Conservation (phyloP, 2,888 invertebrate genomes). For the Rugalucina vietnamica region DNA sequence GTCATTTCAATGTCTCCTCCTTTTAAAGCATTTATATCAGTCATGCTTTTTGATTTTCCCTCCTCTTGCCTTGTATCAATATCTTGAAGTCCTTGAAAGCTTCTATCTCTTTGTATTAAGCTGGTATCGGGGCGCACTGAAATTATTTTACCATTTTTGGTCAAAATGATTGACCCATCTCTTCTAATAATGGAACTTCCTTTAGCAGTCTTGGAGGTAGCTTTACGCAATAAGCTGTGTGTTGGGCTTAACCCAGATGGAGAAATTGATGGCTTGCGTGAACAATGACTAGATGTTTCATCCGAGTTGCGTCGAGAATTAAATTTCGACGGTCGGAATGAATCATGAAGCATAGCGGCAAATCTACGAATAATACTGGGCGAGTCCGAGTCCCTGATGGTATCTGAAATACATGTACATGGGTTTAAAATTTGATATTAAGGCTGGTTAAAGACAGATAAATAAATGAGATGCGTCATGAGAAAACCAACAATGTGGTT, state of each 20-base stretch:
- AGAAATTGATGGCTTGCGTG: constrained; percentile 23
- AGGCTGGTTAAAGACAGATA: too few relatives aligned
- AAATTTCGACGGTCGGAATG: constrained; percentile 44
- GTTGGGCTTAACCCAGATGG: constrained; percentile 32
- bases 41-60: constrained; percentile 50
- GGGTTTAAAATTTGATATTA: too few relatives aligned
- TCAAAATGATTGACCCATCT: constrained; percentile 75
- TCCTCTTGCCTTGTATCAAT: constrained; percentile 16
- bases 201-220: constrained; percentile 68
- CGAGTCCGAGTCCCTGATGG: constrained; percentile 55
- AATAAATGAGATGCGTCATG: too few relatives aligned
- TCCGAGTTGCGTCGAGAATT: constrained; percentile 50
- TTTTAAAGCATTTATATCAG: constrained; percentile 40
- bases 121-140: constrained; percentile 68
- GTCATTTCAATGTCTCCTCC: constrained; percentile 28
- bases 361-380: constrained; percentile 56
- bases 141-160: constrained; percentile 79
- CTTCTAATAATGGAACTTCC: constrained; percentile 75
- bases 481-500: too few relatives aligned
- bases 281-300: constrained; percentile 40
- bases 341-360: constrained; percentile 52
- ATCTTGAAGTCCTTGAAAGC: constrained; percentile 54
- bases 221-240: constrained; percentile 62
- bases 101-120: constrained; percentile 39
- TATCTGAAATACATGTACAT: constrained; percentile 44